A percentile compares a stretch with the other conserved stretches of the same genome.
Conservation (phyloP, 1,140 invertebrate genomes). For the Drosophila rhopaloa region DNA sequence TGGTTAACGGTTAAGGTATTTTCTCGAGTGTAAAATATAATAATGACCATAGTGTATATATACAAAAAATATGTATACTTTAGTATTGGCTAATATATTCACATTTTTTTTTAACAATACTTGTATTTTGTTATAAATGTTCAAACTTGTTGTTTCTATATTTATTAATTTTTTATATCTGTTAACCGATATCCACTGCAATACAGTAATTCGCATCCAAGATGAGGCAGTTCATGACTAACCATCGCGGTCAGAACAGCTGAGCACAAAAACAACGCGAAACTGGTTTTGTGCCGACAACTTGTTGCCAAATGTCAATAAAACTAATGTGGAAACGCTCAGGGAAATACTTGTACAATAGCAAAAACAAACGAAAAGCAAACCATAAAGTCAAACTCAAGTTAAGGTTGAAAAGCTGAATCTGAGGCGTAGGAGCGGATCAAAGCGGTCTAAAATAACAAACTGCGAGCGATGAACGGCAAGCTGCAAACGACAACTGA, state of each 20-base stretch:
- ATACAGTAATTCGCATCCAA: constrained; percentile 50
- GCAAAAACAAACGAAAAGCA: constrained; percentile 12
- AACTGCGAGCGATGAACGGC: constrained; percentile 3
- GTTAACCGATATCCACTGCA: constrained; percentile 21
- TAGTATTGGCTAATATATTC: too few relatives aligned
- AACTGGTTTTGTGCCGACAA: constrained; percentile 66
- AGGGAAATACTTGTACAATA: constrained; percentile 41
- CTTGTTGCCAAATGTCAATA: constrained; percentile 79
- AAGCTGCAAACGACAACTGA: constrained; percentile 35
- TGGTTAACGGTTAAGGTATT: too few relatives aligned
- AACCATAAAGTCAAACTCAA: constrained; percentile 27
- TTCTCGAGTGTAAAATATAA: too few relatives aligned
- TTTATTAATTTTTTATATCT: not conserved
- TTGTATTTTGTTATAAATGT: not conserved
- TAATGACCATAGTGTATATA: too few relatives aligned
- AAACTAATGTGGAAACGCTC: constrained; percentile 69
- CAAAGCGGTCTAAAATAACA: constrained; percentile 33
- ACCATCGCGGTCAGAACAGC: constrained; percentile 61
- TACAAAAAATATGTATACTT: too few relatives aligned
- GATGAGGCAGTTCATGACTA: constrained; percentile 73
- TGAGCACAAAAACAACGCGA: constrained; percentile 55
- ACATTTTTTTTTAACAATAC: too few relatives aligned
- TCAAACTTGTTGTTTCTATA: too few relatives aligned
- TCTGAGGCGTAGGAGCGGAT: constrained; percentile 62
- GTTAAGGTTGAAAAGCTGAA: constrained; percentile 8